phyloP scores from a whole-genome alignment of 2,113 vertebrate genomes.

The Potamarius usumacintae region DNA sequence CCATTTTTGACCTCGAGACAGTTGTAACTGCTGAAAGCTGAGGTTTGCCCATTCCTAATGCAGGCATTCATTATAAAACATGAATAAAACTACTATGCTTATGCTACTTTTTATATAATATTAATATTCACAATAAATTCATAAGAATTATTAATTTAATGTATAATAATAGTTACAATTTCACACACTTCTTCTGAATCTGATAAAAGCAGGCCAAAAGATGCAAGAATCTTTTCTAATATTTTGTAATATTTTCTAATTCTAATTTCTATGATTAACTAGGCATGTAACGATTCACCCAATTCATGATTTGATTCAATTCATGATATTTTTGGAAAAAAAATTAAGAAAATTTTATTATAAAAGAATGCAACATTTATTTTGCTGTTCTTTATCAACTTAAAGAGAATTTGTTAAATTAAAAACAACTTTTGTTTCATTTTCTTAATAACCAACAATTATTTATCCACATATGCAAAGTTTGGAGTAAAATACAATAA shows the following conservation, averaged over 20 bases:
- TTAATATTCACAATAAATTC: background rate
- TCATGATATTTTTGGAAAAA: no score
- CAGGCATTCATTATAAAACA: background rate
- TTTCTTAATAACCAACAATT: no score
- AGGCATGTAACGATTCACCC: no score
- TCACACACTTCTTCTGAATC: background rate
- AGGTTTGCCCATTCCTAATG: background rate
- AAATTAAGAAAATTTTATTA: no score
- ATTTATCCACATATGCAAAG: no score
- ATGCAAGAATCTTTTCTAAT: background rate
- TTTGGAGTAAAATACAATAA: no score
- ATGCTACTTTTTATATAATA: background rate
- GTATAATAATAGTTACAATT: background rate
- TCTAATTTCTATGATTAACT: background rate
- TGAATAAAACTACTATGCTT: background rate
- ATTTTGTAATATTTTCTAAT: background rate
- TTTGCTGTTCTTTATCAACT: no score
- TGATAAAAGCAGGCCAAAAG: background rate
- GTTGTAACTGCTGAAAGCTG: background rate
- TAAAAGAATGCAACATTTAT: no score
- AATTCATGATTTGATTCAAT: no score
- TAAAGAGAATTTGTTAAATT: no score
- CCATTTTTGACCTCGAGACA: background rate
- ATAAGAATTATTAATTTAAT: background rate
- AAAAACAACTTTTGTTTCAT: no score